Evolutionary conservation across 2,113 vertebrate genomes (phyloP).

Genomic region (Gallinago undulata): DNA sequence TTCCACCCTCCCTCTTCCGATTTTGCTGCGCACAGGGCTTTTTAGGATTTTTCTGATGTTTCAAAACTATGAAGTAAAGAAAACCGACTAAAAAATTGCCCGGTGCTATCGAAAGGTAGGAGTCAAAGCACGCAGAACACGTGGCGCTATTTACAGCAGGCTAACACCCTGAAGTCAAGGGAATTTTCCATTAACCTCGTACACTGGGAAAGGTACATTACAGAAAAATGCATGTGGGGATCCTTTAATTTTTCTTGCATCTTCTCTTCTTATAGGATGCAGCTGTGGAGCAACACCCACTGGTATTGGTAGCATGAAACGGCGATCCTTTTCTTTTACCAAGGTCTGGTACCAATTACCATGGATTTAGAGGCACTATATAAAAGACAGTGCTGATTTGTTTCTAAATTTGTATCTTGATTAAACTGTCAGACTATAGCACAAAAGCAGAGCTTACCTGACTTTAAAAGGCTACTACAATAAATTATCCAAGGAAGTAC

Average conservation of each 20-base stretch:
- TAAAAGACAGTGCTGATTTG: slow-evolving; percentile 70
- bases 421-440: slow-evolving; percentile 53
- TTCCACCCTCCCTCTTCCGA: not conserved
- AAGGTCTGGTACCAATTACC: slow-evolving; percentile 64
- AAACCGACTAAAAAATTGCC: not conserved
- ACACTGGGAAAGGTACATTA: slow-evolving; percentile 22
- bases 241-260: slow-evolving; percentile 53
- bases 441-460: slow-evolving; percentile 37
- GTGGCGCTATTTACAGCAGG: not conserved
- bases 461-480: slow-evolving; percentile 18
- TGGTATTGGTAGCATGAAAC: slow-evolving; percentile 29
- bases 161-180: not conserved
- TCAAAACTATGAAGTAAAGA: not conserved
- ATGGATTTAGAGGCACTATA: slow-evolving; percentile 53
- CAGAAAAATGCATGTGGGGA: slow-evolving; percentile 7
- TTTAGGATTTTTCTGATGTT: not conserved
- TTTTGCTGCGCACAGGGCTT: not conserved
- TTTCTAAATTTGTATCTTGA: slow-evolving; percentile 68
- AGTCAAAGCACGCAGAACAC: not conserved
- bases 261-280: slow-evolving; percentile 36
- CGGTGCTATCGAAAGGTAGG: not conserved
- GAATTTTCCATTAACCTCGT: not conserved
- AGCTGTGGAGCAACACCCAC: slow-evolving; percentile 46
- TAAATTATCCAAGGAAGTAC: slow-evolving; percentile 15
- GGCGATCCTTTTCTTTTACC: not conserved